Evolutionary conservation across 2,797 vertebrate species (phyloP).

Genomic region (Naso thynnoides): DNA sequence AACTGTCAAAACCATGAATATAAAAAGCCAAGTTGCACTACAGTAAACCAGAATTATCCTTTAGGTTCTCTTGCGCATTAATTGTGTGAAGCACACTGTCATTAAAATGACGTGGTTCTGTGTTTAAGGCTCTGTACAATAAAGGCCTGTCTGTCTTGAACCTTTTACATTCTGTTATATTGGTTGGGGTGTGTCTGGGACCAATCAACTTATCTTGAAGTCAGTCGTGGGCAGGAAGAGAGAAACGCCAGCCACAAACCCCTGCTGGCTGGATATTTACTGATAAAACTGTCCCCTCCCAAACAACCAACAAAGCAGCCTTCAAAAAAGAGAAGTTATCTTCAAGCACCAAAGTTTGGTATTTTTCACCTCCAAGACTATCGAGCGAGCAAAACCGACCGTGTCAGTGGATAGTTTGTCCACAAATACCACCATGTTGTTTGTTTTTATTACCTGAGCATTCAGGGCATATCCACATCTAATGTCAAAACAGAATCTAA

Average conservation of each 20-base stretch:
- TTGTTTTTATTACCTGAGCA: slow-evolving; percentile 71
- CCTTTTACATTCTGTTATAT: slow-evolving; percentile 55
- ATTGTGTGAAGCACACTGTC: background rate
- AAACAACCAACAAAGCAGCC: slow-evolving; percentile 31
- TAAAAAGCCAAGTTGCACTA: background rate
- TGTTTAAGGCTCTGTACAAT: slow-evolving; percentile 56
- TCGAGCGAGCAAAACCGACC: slow-evolving; percentile 29
- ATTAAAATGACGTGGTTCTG: background rate
- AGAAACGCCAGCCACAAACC: slow-evolving; percentile 21
- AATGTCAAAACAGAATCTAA: slow-evolving; percentile 42
- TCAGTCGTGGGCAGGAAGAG: slow-evolving; percentile 13
- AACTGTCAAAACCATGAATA: background rate
- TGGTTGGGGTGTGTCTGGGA: slow-evolving; percentile 38
- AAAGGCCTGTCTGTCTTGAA: slow-evolving; percentile 9
- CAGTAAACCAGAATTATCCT: slow-evolving; percentile 18
- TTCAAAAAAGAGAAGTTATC: slow-evolving; percentile 8
- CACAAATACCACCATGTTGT: slow-evolving; percentile 61
- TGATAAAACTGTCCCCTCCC: slow-evolving; percentile 46
- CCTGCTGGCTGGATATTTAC: slow-evolving; percentile 33
- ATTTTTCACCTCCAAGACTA: background rate
- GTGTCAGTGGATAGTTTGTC: slow-evolving; percentile 34
- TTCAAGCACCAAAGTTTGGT: slow-evolving; percentile 53
- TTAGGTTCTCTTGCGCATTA: background rate
- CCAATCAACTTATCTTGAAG: slow-evolving; percentile 33
- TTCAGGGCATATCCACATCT: slow-evolving; percentile 50